These are phyloP conservation scores for Luperina testacea DNA, from an alignment of 2,888 invertebrate genomes.

Conservation along the genomic window DNA sequence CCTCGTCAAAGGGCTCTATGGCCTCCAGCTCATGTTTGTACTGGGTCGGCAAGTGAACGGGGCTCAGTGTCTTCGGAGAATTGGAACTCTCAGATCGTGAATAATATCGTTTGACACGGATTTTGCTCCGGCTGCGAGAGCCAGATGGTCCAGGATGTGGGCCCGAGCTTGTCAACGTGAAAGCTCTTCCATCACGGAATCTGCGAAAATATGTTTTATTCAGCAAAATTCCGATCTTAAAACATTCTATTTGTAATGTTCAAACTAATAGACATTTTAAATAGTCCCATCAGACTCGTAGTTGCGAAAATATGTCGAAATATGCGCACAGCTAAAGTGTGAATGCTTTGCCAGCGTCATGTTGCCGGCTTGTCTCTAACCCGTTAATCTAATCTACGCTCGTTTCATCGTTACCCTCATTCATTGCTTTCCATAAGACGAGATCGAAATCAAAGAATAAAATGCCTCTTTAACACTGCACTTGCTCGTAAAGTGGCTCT, in stretches of 20 bases:
- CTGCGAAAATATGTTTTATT: constrained; percentile 66
- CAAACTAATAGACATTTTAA: neutral
- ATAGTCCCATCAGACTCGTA: neutral
- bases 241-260: neutral
- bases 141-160: constrained; percentile 78
- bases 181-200: constrained; percentile 80
- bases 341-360: neutral
- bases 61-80: constrained; percentile 58
- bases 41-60: constrained; percentile 62
- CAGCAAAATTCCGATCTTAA: neutral
- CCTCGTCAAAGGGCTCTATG: constrained; percentile 75
- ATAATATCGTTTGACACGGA: constrained; percentile 51
- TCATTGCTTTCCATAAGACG: neutral
- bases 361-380: neutral
- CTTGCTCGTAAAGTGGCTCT: neutral
- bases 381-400: neutral
- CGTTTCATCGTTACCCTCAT: neutral
- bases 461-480: neutral
- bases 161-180: constrained; percentile 72
- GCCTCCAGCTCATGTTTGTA: constrained; percentile 71
- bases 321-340: neutral
- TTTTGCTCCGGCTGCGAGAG: constrained; percentile 63
- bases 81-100: constrained; percentile 60
- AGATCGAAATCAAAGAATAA: neutral
- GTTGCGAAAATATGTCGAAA: neutral